Conservation (phyloP, 1,140 invertebrate species). For the Pseudomyrmex gracilis region DNA sequence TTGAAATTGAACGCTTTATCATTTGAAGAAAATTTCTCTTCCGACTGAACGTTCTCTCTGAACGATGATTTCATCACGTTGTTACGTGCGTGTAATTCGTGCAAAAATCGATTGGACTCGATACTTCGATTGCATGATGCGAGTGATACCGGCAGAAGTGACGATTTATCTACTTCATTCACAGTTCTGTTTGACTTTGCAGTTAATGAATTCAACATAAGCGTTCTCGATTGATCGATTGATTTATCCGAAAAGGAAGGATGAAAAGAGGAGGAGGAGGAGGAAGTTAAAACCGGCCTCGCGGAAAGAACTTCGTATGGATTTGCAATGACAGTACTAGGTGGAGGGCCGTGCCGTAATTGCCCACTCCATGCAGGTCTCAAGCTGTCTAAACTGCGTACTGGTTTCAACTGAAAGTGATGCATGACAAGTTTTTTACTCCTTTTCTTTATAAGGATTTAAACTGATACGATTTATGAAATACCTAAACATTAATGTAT, state of each 20-base stretch:
- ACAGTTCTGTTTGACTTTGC: constrained; percentile 18
- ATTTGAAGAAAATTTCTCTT: constrained; percentile 1
- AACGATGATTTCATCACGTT: constrained; percentile 31
- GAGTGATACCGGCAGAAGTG: neutral
- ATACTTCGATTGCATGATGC: neutral
- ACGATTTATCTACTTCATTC: constrained; percentile 43
- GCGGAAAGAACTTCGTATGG: constrained; percentile 45
- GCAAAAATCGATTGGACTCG: constrained; percentile 25
- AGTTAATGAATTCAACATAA: constrained; percentile 20
- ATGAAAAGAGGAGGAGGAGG: constrained; percentile 61
- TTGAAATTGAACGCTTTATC: constrained; percentile 25
- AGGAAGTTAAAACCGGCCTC: constrained; percentile 55
- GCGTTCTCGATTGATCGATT: constrained; percentile 43
- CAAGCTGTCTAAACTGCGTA: constrained; percentile 87
- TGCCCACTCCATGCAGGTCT: constrained; percentile 84
- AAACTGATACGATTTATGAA: constrained; percentile 34
- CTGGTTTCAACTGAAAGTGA: constrained; percentile 87
- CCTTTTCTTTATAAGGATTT: constrained; percentile 12
- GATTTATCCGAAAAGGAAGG: constrained; percentile 53
- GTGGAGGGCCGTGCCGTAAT: constrained; percentile 80
- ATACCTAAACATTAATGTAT: constrained; percentile 5
- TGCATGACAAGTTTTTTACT: constrained; percentile 68
- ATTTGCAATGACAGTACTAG: constrained; percentile 79
- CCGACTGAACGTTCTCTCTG: neutral
- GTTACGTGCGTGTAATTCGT: constrained; percentile 32